Evolutionary conservation across 2,888 invertebrate species (phyloP).

Genomic region (Quadroppia sp.): DNA sequence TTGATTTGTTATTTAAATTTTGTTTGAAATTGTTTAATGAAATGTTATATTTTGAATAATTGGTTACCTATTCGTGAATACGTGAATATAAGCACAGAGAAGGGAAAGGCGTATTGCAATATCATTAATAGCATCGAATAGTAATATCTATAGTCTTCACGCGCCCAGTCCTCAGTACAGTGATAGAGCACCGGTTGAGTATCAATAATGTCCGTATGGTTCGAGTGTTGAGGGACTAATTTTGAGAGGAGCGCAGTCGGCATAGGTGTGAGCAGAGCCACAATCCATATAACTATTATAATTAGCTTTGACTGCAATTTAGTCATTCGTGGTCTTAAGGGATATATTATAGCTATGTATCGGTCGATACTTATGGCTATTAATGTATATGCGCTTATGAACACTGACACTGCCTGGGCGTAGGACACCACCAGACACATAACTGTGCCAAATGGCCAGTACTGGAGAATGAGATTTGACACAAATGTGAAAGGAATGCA

Average conservation of each 20-base stretch:
- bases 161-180: constrained; percentile 61
- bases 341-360: constrained; percentile 80
- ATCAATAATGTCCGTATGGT: background rate
- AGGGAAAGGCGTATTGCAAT: constrained; percentile 77
- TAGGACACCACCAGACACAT: constrained; percentile 80
- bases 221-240: constrained; percentile 44
- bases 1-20: no score
- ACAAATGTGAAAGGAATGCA: constrained; percentile 88
- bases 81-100: constrained; percentile 73
- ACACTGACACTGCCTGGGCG: constrained; percentile 60
- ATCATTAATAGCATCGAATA: constrained; percentile 73
- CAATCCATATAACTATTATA: constrained; percentile 68
- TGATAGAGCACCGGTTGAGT: constrained; percentile 55
- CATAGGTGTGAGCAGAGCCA: constrained; percentile 71
- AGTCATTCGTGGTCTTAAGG: constrained; percentile 72
- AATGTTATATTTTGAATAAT: background rate
- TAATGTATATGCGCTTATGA: constrained; percentile 71
- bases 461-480: constrained; percentile 68
- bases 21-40: no score
- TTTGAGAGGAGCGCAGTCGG: constrained; percentile 73
- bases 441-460: constrained; percentile 80
- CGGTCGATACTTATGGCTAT: constrained; percentile 80
- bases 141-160: constrained; percentile 52
- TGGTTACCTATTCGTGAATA: constrained; percentile 66
- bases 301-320: constrained; percentile 66